These are phyloP conservation scores for Cynodonichthys magdalenae DNA, from an alignment of 2,797 vertebrate genomes.

Conservation along the genomic window DNA sequence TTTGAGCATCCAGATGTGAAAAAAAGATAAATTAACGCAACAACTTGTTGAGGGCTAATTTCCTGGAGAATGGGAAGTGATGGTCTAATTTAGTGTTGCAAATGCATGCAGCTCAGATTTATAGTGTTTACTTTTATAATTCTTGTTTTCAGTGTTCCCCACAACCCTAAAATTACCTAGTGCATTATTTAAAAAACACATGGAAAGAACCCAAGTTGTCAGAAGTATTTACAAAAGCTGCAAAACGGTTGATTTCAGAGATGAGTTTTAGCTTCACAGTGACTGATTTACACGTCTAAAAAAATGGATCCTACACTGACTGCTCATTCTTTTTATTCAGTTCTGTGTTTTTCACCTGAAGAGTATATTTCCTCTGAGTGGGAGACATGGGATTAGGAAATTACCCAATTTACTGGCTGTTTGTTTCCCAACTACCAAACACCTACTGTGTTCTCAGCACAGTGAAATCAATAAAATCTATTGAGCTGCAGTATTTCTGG, in stretches of 20 bases:
- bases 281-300: conserved; percentile 4
- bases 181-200: conserved; percentile 28
- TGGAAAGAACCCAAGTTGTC: conserved; percentile 4
- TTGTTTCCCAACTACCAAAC: conserved; percentile 46
- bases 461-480: conserved; percentile 68
- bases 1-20: conserved; percentile 65
- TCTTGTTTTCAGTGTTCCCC: conserved; percentile 41
- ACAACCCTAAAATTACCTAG: conserved; percentile 33
- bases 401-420: conserved; percentile 43
- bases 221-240: conserved; percentile 20
- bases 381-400: conserved; percentile 44
- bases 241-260: conserved; percentile 22
- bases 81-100: conserved; percentile 49
- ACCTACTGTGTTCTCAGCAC: conserved; percentile 52
- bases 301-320: neutral
- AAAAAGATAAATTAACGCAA: conserved; percentile 68
- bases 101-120: conserved; percentile 43
- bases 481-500: conserved; percentile 60
- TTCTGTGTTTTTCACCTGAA: conserved; percentile 19
- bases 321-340: conserved; percentile 23
- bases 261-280: conserved; percentile 7
- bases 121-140: conserved; percentile 64
- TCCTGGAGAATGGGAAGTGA: conserved; percentile 20
- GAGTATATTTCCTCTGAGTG: conserved; percentile 12
- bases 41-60: conserved; percentile 66